phyloP scores from a whole-genome alignment of 2,113 vertebrate species.

The Anser brachyrhynchus region DNA sequence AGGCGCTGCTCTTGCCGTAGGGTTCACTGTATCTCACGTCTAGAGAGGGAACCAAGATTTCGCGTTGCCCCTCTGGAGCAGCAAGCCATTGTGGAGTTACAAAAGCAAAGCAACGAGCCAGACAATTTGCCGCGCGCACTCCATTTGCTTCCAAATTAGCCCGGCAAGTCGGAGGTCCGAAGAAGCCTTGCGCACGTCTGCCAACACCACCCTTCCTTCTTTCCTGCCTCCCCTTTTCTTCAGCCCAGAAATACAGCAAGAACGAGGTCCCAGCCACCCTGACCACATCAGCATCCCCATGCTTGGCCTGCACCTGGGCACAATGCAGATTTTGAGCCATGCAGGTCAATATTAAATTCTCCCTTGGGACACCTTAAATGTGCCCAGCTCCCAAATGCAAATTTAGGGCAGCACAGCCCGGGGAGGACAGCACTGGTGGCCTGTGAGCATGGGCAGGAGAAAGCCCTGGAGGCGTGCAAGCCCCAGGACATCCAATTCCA shows the following conservation, averaged over 20 bases:
- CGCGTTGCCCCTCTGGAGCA: neutral
- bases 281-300: neutral
- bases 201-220: neutral
- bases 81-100: neutral
- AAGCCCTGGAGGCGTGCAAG: neutral
- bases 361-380: neutral
- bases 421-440: fast-evolving
- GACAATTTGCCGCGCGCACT: neutral
- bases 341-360: neutral
- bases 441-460: neutral
- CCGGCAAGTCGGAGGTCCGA: neutral
- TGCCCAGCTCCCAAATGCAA: neutral
- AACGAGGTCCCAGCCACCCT: neutral
- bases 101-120: neutral
- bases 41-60: conserved; percentile 46
- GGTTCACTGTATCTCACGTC: conserved; percentile 56
- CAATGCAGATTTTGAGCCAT: neutral
- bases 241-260: neutral
- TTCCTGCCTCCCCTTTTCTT: neutral
- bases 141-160: neutral
- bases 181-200: neutral
- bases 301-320: neutral
- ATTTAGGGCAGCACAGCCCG: neutral
- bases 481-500: neutral
- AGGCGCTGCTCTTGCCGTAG: neutral